phyloP scores from a whole-genome alignment of 2,797 vertebrate species.

The Podarcis siculus region DNA sequence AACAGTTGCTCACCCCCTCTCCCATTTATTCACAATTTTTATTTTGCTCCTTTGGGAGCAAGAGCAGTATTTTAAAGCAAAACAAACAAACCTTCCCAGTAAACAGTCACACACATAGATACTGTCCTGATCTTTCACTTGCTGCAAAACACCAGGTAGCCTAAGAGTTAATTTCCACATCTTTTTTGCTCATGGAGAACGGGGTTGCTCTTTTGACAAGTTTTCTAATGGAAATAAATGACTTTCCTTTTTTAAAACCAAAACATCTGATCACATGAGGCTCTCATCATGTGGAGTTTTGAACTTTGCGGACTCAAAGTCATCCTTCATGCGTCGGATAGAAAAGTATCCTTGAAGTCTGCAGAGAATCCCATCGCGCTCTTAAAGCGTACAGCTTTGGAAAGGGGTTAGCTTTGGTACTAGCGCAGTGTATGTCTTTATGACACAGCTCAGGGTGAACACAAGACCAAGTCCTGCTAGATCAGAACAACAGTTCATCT shows the following conservation, averaged over 20 bases:
- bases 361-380: constrained; percentile 1
- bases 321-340: background rate
- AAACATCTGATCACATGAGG: constrained; percentile 32
- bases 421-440: background rate
- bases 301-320: constrained; percentile 21
- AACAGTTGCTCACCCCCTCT: background rate
- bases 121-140: background rate
- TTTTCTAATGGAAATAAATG: constrained; percentile 40
- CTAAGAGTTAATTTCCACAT: constrained; percentile 31
- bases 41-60: background rate
- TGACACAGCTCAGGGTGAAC: background rate
- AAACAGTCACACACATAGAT: background rate
- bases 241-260: constrained; percentile 36
- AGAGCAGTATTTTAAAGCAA: background rate
- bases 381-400: background rate
- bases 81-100: background rate
- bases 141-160: background rate
- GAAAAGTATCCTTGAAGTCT: constrained; percentile 16
- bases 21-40: background rate
- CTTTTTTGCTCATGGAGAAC: constrained; percentile 17
- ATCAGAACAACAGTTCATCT: background rate
- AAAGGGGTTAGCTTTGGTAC: background rate
- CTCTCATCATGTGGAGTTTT: constrained; percentile 31
- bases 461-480: background rate
- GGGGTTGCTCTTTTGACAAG: constrained; percentile 17